phyloP scores from a whole-genome alignment of 2,888 invertebrate species.

The Trilocha varians region DNA sequence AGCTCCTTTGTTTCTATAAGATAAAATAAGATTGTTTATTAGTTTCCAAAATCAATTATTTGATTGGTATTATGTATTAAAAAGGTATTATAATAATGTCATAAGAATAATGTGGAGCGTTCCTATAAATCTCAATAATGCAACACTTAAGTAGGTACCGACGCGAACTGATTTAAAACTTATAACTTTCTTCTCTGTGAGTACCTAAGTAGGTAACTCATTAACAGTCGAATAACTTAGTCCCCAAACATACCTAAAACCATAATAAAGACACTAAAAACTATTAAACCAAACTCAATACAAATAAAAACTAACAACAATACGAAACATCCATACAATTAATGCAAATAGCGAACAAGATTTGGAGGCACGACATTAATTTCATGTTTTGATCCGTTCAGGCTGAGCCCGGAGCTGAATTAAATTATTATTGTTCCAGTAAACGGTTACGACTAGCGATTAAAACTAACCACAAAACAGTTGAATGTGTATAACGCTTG shows the following conservation, averaged over 20 bases:
- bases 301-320: conserved; percentile 37
- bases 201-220: too few relatives aligned
- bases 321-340: conserved; percentile 26
- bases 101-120: too few relatives aligned
- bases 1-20: too few relatives aligned
- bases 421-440: conserved; percentile 67
- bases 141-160: too few relatives aligned
- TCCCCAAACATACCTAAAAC: neutral
- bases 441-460: conserved; percentile 60
- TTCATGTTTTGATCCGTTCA: conserved; percentile 44
- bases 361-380: conserved; percentile 38
- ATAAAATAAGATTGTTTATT: too few relatives aligned
- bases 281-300: neutral
- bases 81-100: too few relatives aligned
- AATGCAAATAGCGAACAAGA: conserved; percentile 39
- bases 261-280: neutral
- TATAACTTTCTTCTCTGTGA: too few relatives aligned
- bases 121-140: too few relatives aligned
- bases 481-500: conserved; percentile 21
- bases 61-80: too few relatives aligned
- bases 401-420: conserved; percentile 41
- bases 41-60: too few relatives aligned
- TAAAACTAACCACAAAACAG: conserved; percentile 56
- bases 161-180: too few relatives aligned
- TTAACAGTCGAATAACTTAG: too few relatives aligned